These are phyloP conservation scores for Paradisaea rubra DNA, from an alignment of 2,113 vertebrate genomes.

Conservation along the genomic window DNA sequence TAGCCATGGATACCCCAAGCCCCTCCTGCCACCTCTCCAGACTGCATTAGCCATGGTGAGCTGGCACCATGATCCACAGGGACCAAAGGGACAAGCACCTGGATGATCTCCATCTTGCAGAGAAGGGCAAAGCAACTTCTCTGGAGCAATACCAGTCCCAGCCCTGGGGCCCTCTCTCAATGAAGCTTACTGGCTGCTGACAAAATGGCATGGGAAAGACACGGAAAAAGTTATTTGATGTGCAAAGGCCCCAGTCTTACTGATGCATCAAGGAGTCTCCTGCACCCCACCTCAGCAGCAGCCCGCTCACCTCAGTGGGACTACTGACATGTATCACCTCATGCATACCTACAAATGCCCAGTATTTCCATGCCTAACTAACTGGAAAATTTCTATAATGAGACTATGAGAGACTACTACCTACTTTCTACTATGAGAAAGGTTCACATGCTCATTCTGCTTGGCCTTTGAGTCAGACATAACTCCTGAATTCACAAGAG, in stretches of 20 bases:
- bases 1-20: not conserved
- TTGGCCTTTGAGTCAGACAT: not conserved
- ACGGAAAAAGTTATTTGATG: not conserved
- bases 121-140: not conserved
- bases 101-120: not conserved
- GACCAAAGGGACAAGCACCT: not conserved
- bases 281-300: not conserved
- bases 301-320: not conserved
- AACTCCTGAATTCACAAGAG: not conserved
- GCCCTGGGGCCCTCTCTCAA: not conserved
- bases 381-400: not conserved
- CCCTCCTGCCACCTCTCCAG: not conserved
- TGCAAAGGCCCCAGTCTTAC: not conserved
- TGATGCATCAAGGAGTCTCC: not conserved
- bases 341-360: not conserved
- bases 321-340: accelerated
- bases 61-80: not conserved
- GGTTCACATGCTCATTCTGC: not conserved
- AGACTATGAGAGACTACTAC: too few species aligned
- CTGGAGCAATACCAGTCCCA: not conserved
- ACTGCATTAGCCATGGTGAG: accelerated
- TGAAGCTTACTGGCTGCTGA: not conserved
- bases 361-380: not conserved
- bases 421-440: not conserved
- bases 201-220: not conserved